These are phyloP conservation scores for Hypocryptadius cinnamomeus DNA, from an alignment of 2,113 vertebrate genomes.

Conservation along the genomic window DNA sequence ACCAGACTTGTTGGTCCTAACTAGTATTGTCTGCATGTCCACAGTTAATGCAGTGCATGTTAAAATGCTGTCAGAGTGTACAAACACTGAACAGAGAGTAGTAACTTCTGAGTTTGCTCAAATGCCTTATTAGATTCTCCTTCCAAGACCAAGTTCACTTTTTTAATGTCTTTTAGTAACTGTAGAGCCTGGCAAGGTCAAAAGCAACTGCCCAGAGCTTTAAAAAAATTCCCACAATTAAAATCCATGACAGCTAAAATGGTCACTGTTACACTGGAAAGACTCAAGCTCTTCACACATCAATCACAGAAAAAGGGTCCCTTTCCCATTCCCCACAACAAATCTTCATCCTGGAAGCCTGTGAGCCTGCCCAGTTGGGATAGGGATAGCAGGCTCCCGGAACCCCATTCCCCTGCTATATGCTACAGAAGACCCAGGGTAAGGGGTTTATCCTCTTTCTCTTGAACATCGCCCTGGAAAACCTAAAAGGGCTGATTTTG, in stretches of 20 bases:
- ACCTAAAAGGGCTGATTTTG: neutral
- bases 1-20: neutral
- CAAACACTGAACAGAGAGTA: neutral
- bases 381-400: neutral
- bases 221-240: neutral
- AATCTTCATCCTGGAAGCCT: neutral
- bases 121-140: neutral
- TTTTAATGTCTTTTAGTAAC: neutral
- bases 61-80: neutral
- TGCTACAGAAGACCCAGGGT: neutral
- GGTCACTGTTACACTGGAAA: neutral
- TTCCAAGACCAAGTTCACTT: neutral
- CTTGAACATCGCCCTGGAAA: neutral
- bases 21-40: neutral
- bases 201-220: neutral
- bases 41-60: neutral
- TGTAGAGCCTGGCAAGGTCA: neutral
- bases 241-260: neutral
- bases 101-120: neutral
- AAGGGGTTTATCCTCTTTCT: neutral
- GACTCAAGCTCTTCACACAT: rapidly evolving
- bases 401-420: rapidly evolving
- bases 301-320: neutral
- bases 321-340: neutral
- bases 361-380: neutral